Conservation (phyloP, 2,113 vertebrate genomes). For the Alosa alosa region DNA sequence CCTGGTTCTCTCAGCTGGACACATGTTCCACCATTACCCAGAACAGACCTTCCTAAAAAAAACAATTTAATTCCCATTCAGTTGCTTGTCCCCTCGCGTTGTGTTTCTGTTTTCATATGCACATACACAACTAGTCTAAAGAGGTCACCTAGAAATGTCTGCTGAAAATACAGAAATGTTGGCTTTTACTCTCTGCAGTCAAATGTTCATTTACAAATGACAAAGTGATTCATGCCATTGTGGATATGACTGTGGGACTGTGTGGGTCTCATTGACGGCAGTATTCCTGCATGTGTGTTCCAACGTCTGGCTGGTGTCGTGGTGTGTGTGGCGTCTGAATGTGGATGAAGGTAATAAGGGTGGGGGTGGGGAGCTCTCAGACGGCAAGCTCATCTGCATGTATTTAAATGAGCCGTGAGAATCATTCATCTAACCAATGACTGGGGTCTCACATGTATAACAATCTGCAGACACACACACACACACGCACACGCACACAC, state of each 20-base stretch:
- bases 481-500: not conserved
- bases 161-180: not conserved
- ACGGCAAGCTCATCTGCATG: slow-evolving; percentile 45
- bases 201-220: not conserved
- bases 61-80: too few species aligned
- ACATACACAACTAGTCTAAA: too few species aligned
- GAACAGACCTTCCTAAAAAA: too few species aligned
- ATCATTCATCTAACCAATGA: not conserved
- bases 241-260: not conserved
- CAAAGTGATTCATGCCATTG: not conserved
- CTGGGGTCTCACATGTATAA: not conserved
- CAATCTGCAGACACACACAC: slow-evolving; percentile 26
- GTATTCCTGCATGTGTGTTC: not conserved
- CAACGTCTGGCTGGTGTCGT: not conserved
- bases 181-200: too few species aligned
- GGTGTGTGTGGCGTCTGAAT: not conserved
- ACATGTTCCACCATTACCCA: too few species aligned
- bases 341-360: not conserved
- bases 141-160: not conserved
- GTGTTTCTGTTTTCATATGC: too few species aligned
- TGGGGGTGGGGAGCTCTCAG: slow-evolving; percentile 15
- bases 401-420: slow-evolving; percentile 35
- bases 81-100: too few species aligned
- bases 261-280: not conserved
- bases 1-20: too few species aligned